These are phyloP conservation scores for Cosmopolites sordidus DNA, from an alignment of 2,888 invertebrate genomes.

Conservation along the genomic window DNA sequence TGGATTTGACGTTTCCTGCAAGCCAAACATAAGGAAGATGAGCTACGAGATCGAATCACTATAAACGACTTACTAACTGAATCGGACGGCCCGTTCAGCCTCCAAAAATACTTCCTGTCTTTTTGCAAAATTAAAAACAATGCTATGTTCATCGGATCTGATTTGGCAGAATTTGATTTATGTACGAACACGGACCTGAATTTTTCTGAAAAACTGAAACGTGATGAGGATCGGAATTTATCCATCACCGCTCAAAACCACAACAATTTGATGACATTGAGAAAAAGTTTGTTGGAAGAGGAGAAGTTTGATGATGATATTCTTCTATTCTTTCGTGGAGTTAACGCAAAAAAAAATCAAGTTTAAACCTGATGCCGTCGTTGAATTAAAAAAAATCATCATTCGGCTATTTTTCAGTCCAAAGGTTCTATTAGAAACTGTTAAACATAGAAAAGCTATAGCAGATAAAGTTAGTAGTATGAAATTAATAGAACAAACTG, in stretches of 20 bases:
- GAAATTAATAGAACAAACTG: not conserved
- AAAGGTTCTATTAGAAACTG: not conserved
- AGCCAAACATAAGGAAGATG: conserved; percentile 20
- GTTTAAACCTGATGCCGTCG: not conserved
- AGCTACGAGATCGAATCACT: conserved; percentile 8
- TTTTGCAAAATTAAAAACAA: conserved; percentile 24
- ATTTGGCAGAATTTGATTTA: conserved; percentile 18
- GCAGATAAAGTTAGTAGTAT: not conserved
- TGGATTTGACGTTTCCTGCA: conserved; percentile 21
- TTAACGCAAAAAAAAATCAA: not conserved
- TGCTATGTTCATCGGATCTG: conserved; percentile 4
- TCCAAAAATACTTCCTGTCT: conserved; percentile 25
- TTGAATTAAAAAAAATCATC: too few relatives aligned
- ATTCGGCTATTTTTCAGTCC: too few relatives aligned
- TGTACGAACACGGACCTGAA: conserved; percentile 25
- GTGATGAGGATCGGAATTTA: not conserved
- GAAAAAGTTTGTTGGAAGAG: not conserved
- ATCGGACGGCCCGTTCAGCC: conserved; percentile 11
- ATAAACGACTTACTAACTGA: conserved; percentile 6
- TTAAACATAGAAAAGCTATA: not conserved
- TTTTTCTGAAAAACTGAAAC: conserved; percentile 1
- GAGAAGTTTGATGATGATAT: not conserved
- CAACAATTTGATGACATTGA: not conserved
- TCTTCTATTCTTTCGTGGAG: not conserved
- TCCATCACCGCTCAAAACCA: not conserved